Percentiles rank a stretch among this genome's conserved stretches.
phyloP scores from a whole-genome alignment of 2,888 invertebrate species.

The Lasioglossum calceatum region DNA sequence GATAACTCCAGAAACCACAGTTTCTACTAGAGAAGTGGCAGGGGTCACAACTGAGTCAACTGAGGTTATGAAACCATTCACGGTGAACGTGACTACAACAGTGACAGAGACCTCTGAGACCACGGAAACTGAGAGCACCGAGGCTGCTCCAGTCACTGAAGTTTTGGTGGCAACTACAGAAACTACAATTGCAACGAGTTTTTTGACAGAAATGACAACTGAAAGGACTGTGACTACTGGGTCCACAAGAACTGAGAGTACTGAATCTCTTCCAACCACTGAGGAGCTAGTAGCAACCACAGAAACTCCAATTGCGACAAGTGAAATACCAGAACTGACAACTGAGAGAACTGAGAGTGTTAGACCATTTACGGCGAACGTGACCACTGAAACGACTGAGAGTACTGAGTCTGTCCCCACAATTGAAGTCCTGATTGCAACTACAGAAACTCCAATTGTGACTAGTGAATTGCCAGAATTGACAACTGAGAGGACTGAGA shows the following conservation, averaged over 20 bases:
- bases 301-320: background rate
- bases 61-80: background rate
- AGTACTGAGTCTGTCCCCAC: too few species aligned
- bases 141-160: too few species aligned
- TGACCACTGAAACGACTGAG: background rate
- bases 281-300: background rate
- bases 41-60: background rate
- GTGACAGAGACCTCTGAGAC: background rate
- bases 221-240: too few species aligned
- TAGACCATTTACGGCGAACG: background rate
- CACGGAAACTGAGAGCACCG: background rate
- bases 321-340: background rate
- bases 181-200: background rate
- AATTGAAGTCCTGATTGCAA: too few species aligned
- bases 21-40: background rate
- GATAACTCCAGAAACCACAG: background rate
- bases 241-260: background rate
- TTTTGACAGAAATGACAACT: too few species aligned
- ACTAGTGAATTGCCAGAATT: too few species aligned
- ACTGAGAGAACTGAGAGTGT: background rate
- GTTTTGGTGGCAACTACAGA: background rate
- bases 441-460: too few species aligned
- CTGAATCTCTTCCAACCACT: background rate
- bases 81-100: background rate
- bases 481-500: too few species aligned